Percentiles rank a stretch among this genome's conserved stretches.
These are phyloP conservation scores for Lomographa bimaculata DNA, from an alignment of 2,888 invertebrate species.

Conservation along the genomic window DNA sequence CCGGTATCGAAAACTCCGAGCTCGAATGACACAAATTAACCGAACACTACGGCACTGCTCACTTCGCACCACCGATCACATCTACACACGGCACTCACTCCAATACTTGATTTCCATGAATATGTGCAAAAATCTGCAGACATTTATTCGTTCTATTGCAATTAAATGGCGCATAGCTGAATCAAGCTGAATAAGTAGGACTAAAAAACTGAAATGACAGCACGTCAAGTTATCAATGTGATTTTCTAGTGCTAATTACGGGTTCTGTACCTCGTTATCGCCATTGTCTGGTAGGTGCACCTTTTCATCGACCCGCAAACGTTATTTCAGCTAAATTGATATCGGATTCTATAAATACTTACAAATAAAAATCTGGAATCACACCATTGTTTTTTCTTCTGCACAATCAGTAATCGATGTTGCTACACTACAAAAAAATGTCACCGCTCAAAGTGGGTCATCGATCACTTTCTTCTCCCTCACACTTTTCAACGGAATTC, in stretches of 20 bases:
- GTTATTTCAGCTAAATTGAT: conserved; percentile 68
- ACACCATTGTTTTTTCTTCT: conserved; percentile 84
- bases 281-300: conserved; percentile 50
- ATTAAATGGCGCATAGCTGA: conserved; percentile 80
- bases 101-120: conserved; percentile 54
- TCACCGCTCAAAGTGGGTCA: conserved; percentile 62
- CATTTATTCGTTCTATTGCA: conserved; percentile 69
- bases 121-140: conserved; percentile 63
- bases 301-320: conserved; percentile 56
- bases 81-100: conserved; percentile 54
- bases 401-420: conserved; percentile 77
- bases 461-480: conserved; percentile 47
- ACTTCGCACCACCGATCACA: conserved; percentile 46
- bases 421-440: conserved; percentile 58
- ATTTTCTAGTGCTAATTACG: conserved; percentile 47
- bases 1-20: conserved; percentile 64
- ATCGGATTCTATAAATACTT: conserved; percentile 82
- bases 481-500: conserved; percentile 29
- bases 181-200: conserved; percentile 76
- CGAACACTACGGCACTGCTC: conserved; percentile 40
- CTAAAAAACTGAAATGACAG: conserved; percentile 78
- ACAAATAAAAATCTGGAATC: conserved; percentile 84
- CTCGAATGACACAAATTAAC: conserved; percentile 46
- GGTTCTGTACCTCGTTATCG: conserved; percentile 59
- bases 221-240: conserved; percentile 63